Percentiles rank a stretch among this genome's conserved stretches.
Conservation (phyloP, 2,888 invertebrate species). For the Cheilosia urbana region DNA sequence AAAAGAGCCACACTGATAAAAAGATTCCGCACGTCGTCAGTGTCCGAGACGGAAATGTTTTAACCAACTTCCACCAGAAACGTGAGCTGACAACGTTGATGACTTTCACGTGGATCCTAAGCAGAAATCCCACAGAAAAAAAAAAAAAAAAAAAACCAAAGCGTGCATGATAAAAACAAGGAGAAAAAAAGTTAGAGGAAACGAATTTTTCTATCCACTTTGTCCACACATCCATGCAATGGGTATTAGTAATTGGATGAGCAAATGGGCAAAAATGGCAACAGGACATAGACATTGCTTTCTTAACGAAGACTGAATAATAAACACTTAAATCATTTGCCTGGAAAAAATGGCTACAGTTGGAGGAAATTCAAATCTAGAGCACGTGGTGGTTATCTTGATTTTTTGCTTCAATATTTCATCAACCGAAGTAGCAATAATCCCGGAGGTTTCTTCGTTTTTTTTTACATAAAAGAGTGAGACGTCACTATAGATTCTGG, state of each 20-base stretch:
- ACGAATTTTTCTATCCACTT: slow-evolving; percentile 29
- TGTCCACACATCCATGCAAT: slow-evolving; percentile 25
- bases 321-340: slow-evolving; percentile 15
- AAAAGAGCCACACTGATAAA: slow-evolving; percentile 37
- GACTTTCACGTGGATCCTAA: slow-evolving; percentile 51
- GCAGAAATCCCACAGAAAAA: not conserved
- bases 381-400: not conserved
- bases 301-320: slow-evolving; percentile 25
- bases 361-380: not conserved
- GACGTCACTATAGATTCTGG: no score
- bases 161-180: slow-evolving; percentile 33
- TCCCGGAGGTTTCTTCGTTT: no score
- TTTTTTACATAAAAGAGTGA: no score
- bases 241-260: slow-evolving; percentile 26
- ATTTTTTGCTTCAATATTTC: no score
- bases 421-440: no score
- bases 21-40: slow-evolving; percentile 52
- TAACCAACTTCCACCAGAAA: slow-evolving; percentile 52
- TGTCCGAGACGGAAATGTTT: slow-evolving; percentile 59
- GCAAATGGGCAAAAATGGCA: not conserved
- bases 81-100: slow-evolving; percentile 67
- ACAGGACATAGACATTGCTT: slow-evolving; percentile 12
- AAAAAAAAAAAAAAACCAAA: slow-evolving; percentile 23
- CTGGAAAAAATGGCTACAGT: not conserved
- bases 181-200: slow-evolving; percentile 15